A percentile compares a stretch with the other conserved stretches of the same genome.
Evolutionary conservation across 2,113 vertebrate genomes (phyloP).

Genomic region (Proteles cristata): DNA sequence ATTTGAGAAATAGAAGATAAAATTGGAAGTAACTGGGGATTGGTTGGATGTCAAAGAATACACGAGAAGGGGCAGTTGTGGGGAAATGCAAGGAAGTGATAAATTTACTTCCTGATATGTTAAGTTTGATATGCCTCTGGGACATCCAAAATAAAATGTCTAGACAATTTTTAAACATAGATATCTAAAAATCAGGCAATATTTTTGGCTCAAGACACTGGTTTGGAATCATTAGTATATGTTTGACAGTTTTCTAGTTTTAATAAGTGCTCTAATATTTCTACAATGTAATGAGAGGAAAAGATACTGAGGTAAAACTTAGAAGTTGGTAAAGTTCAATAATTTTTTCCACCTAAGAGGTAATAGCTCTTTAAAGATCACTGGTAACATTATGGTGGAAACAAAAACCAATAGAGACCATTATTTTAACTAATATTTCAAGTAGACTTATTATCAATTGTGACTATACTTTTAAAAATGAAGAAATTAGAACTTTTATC

Average conservation of each 20-base stretch:
- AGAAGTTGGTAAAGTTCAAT: not conserved
- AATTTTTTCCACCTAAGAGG: not conserved
- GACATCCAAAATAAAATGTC: not conserved
- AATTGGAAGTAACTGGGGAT: not conserved
- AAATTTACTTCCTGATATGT: not conserved
- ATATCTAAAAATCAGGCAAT: not conserved
- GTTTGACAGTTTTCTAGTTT: not conserved
- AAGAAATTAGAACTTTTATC: not conserved
- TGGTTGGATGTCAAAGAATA: not conserved
- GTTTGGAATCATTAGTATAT: not conserved
- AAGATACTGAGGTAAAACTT: constrained; percentile 22
- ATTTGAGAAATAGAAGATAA: not conserved
- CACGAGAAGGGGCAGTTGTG: not conserved
- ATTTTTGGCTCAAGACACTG: not conserved
- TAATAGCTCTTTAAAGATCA: not conserved
- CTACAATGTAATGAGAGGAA: not conserved
- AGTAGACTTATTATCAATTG: not conserved
- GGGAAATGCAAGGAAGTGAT: not conserved
- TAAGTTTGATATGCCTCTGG: not conserved
- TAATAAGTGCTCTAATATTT: not conserved
- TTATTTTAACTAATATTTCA: not conserved
- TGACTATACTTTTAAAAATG: not conserved
- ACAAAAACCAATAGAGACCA: constrained; percentile 4
- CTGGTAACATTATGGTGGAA: not conserved
- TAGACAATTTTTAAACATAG: not conserved